phyloP scores from a whole-genome alignment of 2,113 vertebrate species.

The Microcebus griseorufus region DNA sequence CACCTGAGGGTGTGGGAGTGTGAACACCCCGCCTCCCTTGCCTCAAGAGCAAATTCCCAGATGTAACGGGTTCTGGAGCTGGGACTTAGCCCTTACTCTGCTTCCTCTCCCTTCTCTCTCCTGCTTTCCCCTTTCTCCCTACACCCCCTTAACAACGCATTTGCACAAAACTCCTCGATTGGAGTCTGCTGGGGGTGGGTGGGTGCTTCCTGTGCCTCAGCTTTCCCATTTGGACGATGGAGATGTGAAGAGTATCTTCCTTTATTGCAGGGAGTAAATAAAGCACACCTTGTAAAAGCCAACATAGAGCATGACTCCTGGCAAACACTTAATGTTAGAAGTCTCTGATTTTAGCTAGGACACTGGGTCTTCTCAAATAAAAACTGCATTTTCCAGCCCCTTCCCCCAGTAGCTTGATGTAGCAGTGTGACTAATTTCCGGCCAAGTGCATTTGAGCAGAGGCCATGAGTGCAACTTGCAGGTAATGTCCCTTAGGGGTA shows the following conservation, averaged over 20 bases:
- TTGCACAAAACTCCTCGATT: background rate
- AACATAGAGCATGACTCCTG: background rate
- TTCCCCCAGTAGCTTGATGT: background rate
- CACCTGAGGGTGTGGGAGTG: background rate
- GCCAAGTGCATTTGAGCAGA: background rate
- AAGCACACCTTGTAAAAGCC: background rate
- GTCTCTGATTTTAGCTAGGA: background rate
- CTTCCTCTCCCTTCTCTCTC: background rate
- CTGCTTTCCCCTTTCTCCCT: fast-evolving
- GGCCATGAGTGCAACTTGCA: no score
- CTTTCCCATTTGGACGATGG: background rate
- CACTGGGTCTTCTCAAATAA: background rate
- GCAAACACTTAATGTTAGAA: background rate
- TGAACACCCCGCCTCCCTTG: no score
- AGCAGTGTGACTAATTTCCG: background rate
- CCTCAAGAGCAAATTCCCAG: background rate
- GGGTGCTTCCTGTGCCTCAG: background rate
- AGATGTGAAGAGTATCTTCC: background rate
- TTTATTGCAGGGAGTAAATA: background rate
- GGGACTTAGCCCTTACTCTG: background rate
- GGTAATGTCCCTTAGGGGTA: background rate
- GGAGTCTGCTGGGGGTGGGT: background rate
- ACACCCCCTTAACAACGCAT: background rate
- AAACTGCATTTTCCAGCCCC: background rate
- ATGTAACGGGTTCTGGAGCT: background rate